Base-by-base conservation (phyloP, 2,888 invertebrate genomes). In the Tipula lateralis region DNA sequence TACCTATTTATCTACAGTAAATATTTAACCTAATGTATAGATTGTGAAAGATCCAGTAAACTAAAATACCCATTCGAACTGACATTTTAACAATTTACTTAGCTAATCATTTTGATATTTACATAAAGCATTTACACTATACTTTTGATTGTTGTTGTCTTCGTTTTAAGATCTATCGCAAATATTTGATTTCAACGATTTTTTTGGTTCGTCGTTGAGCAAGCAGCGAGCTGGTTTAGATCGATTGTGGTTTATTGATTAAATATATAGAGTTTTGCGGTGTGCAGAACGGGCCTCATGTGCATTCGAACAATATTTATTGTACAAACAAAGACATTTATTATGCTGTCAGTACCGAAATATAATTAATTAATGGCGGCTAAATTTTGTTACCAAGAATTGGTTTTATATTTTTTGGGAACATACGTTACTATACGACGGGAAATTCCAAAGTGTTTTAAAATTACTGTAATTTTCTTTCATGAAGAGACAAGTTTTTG, bases 81-180 rank as follows among this genome's bases (percentile, higher is more conserved):
- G 66, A 24, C 66, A 66, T 66, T 66, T 66, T 66, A 66, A 66
- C 66, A 66, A 66, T 66, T 66, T 66, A 66, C 66, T 66, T 66
- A 66, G 66, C 66, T 66, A 66, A 66, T 66, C 66, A 66, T 66
- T 66, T 24, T 66, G 66, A 24, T 66, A 66, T 66, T 66, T 66
- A 66, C 66, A 66, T 66, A 66, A 66, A 66, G 24, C 19, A 66
- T 66, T 66, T 66, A 66, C 66, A 66, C 24, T 66, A 44, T 12
- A 66, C 1, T 66, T n/a, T 44, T 66, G 3, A 9, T 66, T 66
- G 66, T 66, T 24, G 66, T 66, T 66, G 24, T 24, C 66, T 24
- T 24, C 66, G 66, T 24, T 24, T 66, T 66, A 24, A 66, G 66
- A 66, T 66, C 66, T 5, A 24, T 24, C 9, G 2, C 66, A 66